These are phyloP conservation scores for Triops cancriformis DNA, from an alignment of 1,140 invertebrate species.

Conservation along the genomic window DNA sequence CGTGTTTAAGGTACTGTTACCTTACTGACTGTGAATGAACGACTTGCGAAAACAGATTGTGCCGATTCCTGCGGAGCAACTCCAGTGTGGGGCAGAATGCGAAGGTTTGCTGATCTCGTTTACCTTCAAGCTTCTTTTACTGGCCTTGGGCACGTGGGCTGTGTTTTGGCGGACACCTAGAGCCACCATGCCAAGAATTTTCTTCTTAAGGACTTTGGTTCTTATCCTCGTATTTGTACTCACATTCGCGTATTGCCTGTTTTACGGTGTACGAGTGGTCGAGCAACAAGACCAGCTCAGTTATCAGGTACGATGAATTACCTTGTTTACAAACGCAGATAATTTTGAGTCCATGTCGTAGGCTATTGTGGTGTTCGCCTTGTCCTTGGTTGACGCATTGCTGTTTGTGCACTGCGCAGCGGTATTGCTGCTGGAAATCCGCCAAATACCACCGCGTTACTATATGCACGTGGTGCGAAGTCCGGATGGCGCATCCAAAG, in stretches of 20 bases:
- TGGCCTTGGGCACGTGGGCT: conserved; percentile 90
- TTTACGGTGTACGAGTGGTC: conserved; percentile 82
- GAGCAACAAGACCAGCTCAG: conserved; percentile 37
- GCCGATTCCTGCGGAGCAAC: conserved; percentile 32
- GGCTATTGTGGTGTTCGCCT: conserved; percentile 78
- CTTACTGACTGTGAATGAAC: not conserved
- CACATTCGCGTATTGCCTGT: conserved; percentile 93
- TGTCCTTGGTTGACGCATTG: conserved; percentile 81
- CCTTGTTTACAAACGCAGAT: conserved; percentile 23
- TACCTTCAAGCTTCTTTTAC: conserved; percentile 80
- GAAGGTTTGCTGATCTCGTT: conserved; percentile 83
- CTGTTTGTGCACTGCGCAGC: conserved; percentile 92
- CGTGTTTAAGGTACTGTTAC: conserved; percentile 23
- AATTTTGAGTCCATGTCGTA: conserved; percentile 27
- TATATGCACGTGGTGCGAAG: conserved; percentile 63
- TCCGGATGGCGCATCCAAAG: conserved; percentile 68
- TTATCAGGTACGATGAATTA: conserved; percentile 30
- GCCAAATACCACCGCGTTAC: conserved; percentile 79
- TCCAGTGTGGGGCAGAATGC: conserved; percentile 69
- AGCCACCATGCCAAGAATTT: conserved; percentile 87
- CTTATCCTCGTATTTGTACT: conserved; percentile 82
- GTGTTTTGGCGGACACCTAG: conserved; percentile 62
- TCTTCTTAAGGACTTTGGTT: conserved; percentile 79
- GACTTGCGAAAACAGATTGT: conserved; percentile 27
- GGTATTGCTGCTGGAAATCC: conserved; percentile 81